Base-by-base conservation (phyloP, 2,797 vertebrate genomes). In the Florisuga fusca region DNA sequence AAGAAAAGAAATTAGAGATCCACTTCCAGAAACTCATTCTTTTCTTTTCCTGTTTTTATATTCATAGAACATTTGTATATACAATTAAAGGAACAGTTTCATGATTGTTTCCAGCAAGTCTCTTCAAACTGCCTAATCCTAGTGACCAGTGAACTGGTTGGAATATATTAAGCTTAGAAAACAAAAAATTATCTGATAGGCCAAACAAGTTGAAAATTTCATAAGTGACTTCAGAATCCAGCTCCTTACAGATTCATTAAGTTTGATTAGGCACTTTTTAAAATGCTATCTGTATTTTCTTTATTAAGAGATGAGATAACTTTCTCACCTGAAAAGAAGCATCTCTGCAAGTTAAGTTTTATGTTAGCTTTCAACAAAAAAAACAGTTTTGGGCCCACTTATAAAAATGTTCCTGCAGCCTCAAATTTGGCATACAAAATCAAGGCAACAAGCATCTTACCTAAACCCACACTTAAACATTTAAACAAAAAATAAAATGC, bases 1-100 rank as follows among this genome's bases (percentile, higher is more conserved):
- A 94, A 89, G 84, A 89, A 63, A 91, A 90, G 58, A 87, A 93
- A 90, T 74, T 64, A 41, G 53, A 84, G 6, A 82, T 38, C 15
- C 59, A 74, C 57, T 64, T 84, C 45, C 36, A 90, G 59, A 86
- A 94, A 84, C 10, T 51, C 15, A 75, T 75, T 84, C 27, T 55
- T 17, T 79, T 57, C 53, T 87, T 67, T 71, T 82, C 38, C 31
- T 2, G 0, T 15, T 59, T 83, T 61, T 58, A 78, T n/a, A 71
- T 33, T 79, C 62, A 75, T 22, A 67, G 23, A 54, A 25, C 53
- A 6, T 45, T 50, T 62, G 17, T 38, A 53, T 90, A 62, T 73
- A 73, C 38, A 84, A 93, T 50, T 73, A 29, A 63, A 83, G 34
- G 54, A 18, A 45, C 12, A 67, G 27, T 43, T 81, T 91, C 3